phyloP scores from a whole-genome alignment of 2,113 vertebrate species.

The Paramormyrops kingsleyae region DNA sequence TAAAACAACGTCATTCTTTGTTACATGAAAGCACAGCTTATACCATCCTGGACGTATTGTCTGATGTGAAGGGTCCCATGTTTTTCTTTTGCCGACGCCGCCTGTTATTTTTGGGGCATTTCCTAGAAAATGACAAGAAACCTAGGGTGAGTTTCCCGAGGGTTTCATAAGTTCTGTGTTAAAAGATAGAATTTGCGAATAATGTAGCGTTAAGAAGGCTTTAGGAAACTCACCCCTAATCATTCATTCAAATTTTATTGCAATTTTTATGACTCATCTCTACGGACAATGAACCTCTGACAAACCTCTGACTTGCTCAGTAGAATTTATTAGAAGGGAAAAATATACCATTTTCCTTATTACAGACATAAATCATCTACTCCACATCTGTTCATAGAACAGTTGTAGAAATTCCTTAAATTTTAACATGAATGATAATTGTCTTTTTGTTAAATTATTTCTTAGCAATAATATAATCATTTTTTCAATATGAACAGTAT shows the following conservation, averaged over 20 bases:
- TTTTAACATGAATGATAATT: not conserved
- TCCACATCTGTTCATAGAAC: not conserved
- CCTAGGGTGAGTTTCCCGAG: no score
- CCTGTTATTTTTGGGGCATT: conserved; percentile 92
- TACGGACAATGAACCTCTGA: not conserved
- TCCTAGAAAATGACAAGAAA: conserved; percentile 59
- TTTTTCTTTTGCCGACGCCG: conserved; percentile 96
- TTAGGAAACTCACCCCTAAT: conserved; percentile 2
- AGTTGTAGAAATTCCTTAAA: not conserved
- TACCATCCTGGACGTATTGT: conserved; percentile 92
- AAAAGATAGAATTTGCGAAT: no score
- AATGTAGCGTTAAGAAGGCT: no score
- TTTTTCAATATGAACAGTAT: not conserved
- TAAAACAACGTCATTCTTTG: not conserved
- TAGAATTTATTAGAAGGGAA: not conserved
- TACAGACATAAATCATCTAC: not conserved
- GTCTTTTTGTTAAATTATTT: not conserved
- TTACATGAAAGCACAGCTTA: conserved; percentile 48
- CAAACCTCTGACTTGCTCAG: not conserved
- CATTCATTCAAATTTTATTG: not conserved
- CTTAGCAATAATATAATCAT: not conserved
- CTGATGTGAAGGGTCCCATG: conserved; percentile 90
- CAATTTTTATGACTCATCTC: not conserved
- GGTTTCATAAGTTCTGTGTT: no score
- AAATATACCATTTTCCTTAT: not conserved